Percentiles rank a stretch among this genome's conserved stretches.
phyloP scores from a whole-genome alignment of 1,140 invertebrate species.

The Aphelenchoides avenae region DNA sequence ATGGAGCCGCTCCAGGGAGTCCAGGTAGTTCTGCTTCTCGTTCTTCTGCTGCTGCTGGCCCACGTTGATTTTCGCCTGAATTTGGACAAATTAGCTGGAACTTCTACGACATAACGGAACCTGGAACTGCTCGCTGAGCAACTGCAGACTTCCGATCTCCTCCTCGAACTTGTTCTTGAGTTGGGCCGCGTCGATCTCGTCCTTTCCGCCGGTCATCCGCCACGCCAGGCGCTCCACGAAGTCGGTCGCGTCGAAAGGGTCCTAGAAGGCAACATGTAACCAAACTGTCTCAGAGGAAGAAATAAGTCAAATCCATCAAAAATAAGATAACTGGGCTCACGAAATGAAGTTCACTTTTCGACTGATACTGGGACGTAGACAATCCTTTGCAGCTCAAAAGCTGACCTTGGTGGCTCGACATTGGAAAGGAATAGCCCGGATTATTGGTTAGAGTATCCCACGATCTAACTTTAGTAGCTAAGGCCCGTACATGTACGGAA shows the following conservation, averaged over 20 bases:
- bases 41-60: constrained; percentile 42
- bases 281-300: constrained; percentile 11
- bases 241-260: constrained; percentile 91
- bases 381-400: too few species aligned
- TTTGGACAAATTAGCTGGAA: not conserved
- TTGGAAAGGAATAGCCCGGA: too few species aligned
- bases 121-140: constrained; percentile 53
- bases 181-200: constrained; percentile 42
- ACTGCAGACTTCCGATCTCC: constrained; percentile 54
- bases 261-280: constrained; percentile 63
- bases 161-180: constrained; percentile 57
- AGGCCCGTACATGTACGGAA: too few species aligned
- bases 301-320: constrained; percentile 12
- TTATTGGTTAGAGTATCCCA: too few species aligned
- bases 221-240: constrained; percentile 94
- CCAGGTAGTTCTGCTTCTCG: constrained; percentile 52
- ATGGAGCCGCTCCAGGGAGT: constrained; percentile 44
- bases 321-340: constrained; percentile 13
- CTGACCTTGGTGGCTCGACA: too few species aligned
- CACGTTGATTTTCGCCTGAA: constrained; percentile 53
- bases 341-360: too few species aligned
- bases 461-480: too few species aligned
- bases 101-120: constrained; percentile 5
- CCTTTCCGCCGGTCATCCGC: constrained; percentile 74
- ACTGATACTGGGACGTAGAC: constrained; percentile 1